Evolutionary conservation across 2,113 vertebrate genomes (phyloP).

Genomic region (Gymnocephalus cernua): DNA sequence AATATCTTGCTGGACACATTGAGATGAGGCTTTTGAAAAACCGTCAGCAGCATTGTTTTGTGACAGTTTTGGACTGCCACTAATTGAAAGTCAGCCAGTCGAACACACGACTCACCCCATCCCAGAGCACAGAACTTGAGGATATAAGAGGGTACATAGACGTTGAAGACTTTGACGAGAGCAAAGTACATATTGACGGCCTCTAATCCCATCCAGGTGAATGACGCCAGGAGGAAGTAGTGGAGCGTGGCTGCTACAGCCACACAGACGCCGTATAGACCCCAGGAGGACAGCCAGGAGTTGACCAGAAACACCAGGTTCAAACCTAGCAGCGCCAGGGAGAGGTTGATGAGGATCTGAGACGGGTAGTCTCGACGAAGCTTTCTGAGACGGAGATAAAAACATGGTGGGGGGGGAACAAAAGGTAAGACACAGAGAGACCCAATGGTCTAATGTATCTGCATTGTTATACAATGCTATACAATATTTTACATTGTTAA

Average conservation of each 20-base stretch:
- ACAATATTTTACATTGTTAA: no score
- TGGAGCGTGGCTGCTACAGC: conserved; percentile 82
- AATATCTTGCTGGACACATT: not conserved
- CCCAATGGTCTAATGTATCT: not conserved
- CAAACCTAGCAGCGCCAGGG: conserved; percentile 87
- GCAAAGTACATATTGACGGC: conserved; percentile 92
- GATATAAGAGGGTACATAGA: conserved; percentile 90
- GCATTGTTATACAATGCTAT: no score
- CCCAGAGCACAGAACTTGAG: conserved; percentile 90
- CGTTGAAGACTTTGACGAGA: conserved; percentile 93
- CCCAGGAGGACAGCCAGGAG: conserved; percentile 88
- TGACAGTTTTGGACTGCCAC: not conserved
- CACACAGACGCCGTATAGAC: conserved; percentile 83
- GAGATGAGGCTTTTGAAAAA: not conserved
- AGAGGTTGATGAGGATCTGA: conserved; percentile 93
- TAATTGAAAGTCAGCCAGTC: not conserved
- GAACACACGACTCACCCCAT: conserved; percentile 87
- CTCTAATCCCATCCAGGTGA: conserved; percentile 94
- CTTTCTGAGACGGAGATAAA: conserved; percentile 79
- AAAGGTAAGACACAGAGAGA: conserved; percentile 8
- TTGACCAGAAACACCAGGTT: conserved; percentile 89
- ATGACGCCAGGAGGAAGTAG: conserved; percentile 91
- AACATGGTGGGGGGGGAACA: not conserved
- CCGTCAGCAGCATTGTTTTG: not conserved
- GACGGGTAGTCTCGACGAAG: conserved; percentile 89